Base-by-base conservation (phyloP, 2,888 invertebrate genomes). In the Exocentrus adspersus region DNA sequence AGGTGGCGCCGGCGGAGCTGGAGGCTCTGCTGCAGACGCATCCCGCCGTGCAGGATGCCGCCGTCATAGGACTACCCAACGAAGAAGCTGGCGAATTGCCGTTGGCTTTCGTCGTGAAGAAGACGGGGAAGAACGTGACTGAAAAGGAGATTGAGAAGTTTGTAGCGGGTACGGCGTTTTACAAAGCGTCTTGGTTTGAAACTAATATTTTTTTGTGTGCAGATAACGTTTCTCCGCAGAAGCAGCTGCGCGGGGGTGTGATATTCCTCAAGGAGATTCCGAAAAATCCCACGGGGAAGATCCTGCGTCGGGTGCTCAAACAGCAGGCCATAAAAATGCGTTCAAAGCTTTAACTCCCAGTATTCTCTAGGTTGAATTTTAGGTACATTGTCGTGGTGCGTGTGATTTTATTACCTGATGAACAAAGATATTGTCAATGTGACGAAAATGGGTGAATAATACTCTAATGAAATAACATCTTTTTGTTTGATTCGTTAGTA, bases 1-100 rank as follows among this genome's bases (percentile, higher is more conserved):
- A 93, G 88, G 89, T 90, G 37, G 92, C 95, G 0, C 96, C 95
- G 2, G 94, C 95, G 0, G 95, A 96, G 83, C 82, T 97, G 37
- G 96, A 97, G 82, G 90, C 89, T 12, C 78, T 95, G 53, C 81
- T 96, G 32, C 82, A 94, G 48, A 89, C 89, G 19, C 89, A 93
- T 84, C 84, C 87, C 0, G 86, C 86, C 56, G 87, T 96, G 53
- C 86, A 87, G 60, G 95, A 95, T 78, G 90, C 88, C 14, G 95
- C 93, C 32, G 95, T 96, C 41, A 88, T 95, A 76, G 95, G 94
- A 14, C 80, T 88, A 54, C 90, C 92, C 0, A 87, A 94, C 79
- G 90, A 90, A 76, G 79, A 78, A 50, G 89, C 90, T 32, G 94
- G 94, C 6, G 93, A 93, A 79, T 82, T 93, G 61, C 93, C 94